A percentile compares a stretch with the other conserved stretches of the same genome.
phyloP scores from a whole-genome alignment of 2,888 invertebrate genomes.

The Ophonus ardosiacus region DNA sequence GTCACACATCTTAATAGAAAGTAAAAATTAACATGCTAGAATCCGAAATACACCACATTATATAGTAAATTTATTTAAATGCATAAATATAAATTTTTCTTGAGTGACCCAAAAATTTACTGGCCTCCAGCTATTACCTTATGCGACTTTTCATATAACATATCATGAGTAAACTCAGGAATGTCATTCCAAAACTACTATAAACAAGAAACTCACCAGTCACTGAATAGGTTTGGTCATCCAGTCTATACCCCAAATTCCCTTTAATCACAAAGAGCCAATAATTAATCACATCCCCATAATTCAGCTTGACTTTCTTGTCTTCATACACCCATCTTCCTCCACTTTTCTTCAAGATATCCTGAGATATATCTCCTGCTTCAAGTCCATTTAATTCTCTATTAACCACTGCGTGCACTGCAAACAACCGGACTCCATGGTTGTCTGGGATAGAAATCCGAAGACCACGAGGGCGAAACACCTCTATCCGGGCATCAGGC shows the following conservation, averaged over 20 bases:
- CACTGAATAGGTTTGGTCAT: constrained; percentile 66
- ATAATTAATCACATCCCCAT: constrained; percentile 72
- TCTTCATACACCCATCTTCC: constrained; percentile 70
- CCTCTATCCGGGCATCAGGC: constrained; percentile 72
- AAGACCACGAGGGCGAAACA: constrained; percentile 73
- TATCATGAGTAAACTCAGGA: too few species aligned
- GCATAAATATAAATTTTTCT: too few species aligned
- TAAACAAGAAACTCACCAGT: neutral
- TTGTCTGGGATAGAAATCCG: constrained; percentile 74
- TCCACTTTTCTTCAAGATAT: constrained; percentile 68
- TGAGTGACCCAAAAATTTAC: too few species aligned
- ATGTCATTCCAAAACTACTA: too few species aligned
- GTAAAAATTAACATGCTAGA: too few species aligned
- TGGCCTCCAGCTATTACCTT: too few species aligned
- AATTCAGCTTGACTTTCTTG: constrained; percentile 67
- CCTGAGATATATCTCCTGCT: constrained; percentile 71
- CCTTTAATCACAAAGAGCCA: constrained; percentile 73
- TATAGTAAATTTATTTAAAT: too few species aligned
- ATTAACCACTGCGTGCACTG: constrained; percentile 76
- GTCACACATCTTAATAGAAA: too few species aligned
- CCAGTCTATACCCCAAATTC: constrained; percentile 71
- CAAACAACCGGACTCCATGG: constrained; percentile 73
- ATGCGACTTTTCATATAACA: too few species aligned
- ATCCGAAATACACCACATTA: too few species aligned
- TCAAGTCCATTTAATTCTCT: constrained; percentile 70